A percentile compares a stretch with the other conserved stretches of the same genome.
Evolutionary conservation across 2,113 vertebrate genomes (phyloP).

Genomic region (Hoplias malabaricus): DNA sequence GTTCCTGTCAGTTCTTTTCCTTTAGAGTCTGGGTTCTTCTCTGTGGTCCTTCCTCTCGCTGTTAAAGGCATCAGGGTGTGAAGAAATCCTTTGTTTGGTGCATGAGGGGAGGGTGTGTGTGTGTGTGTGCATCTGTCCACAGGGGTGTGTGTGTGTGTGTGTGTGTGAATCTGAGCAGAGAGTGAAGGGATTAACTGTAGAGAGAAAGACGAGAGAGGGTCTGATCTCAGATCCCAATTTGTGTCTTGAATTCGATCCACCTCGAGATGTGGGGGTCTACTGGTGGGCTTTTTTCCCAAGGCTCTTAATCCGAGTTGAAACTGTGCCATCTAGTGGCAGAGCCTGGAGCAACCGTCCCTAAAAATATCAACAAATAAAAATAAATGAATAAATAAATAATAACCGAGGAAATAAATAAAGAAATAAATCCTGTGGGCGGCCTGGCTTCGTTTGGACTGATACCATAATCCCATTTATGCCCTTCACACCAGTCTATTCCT

Average conservation of each 20-base stretch:
- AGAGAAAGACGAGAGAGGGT: no score
- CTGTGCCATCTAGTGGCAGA: conserved; percentile 71
- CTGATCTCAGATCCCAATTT: background rate
- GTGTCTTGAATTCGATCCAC: background rate
- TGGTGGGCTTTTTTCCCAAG: background rate
- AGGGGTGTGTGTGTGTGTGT: no score
- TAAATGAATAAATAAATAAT: conserved; percentile 52
- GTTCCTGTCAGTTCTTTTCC: no score
- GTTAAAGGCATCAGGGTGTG: no score
- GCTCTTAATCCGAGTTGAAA: conserved; percentile 50
- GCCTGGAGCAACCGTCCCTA: background rate
- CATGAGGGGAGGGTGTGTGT: no score
- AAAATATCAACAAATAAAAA: background rate
- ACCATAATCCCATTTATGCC: conserved; percentile 50
- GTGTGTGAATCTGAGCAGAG: no score
- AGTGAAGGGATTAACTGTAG: no score
- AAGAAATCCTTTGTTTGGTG: no score
- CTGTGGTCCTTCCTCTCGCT: no score
- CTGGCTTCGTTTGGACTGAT: conserved; percentile 55
- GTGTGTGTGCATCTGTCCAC: no score
- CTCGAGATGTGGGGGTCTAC: no score
- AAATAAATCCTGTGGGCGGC: conserved; percentile 42
- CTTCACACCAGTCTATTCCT: conserved; percentile 43
- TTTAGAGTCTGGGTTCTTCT: no score
- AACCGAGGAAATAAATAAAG: conserved; percentile 45